These are phyloP conservation scores for Brachionus manjavacas DNA, from an alignment of 1,140 invertebrate species.

Conservation along the genomic window DNA sequence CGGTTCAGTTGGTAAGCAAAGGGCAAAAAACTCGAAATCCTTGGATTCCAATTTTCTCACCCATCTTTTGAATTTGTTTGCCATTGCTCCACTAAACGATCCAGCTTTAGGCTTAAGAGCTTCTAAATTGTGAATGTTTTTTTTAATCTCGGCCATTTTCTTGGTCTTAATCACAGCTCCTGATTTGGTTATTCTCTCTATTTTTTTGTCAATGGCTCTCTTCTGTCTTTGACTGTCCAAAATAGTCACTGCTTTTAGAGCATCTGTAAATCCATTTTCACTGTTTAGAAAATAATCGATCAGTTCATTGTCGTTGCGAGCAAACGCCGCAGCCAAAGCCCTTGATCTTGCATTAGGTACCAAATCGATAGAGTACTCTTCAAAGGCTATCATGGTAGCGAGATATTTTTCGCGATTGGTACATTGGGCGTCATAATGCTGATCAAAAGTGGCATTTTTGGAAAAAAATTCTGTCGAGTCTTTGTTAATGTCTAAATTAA, in stretches of 20 bases:
- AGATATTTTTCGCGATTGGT: slow-evolving; percentile 50
- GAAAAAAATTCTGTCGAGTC: slow-evolving; percentile 24
- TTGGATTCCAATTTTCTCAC: slow-evolving; percentile 47
- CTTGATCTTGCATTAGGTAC: slow-evolving; percentile 50
- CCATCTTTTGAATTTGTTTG: slow-evolving; percentile 49
- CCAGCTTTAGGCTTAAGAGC: slow-evolving; percentile 47
- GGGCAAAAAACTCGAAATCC: slow-evolving; percentile 51
- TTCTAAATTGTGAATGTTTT: slow-evolving; percentile 52
- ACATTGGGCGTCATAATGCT: slow-evolving; percentile 51
- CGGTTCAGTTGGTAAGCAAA: slow-evolving; percentile 51
- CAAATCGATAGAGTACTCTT: slow-evolving; percentile 51
- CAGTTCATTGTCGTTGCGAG: slow-evolving; percentile 50
- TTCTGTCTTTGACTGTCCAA: slow-evolving; percentile 50
- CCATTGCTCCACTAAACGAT: slow-evolving; percentile 28
- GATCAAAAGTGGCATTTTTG: slow-evolving; percentile 43
- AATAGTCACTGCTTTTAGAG: slow-evolving; percentile 51
- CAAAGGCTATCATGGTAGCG: slow-evolving; percentile 49
- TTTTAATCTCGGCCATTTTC: slow-evolving; percentile 51
- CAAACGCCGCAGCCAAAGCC: slow-evolving; percentile 52
- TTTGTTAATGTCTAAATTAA: background rate
- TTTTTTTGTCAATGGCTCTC: slow-evolving; percentile 50
- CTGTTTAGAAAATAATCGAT: slow-evolving; percentile 48
- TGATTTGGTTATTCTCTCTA: slow-evolving; percentile 49
- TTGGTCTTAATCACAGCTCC: slow-evolving; percentile 47
- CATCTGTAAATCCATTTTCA: slow-evolving; percentile 51